These are phyloP conservation scores for Ischnura elegans DNA, from an alignment of 2,888 invertebrate species.

Conservation along the genomic window DNA sequence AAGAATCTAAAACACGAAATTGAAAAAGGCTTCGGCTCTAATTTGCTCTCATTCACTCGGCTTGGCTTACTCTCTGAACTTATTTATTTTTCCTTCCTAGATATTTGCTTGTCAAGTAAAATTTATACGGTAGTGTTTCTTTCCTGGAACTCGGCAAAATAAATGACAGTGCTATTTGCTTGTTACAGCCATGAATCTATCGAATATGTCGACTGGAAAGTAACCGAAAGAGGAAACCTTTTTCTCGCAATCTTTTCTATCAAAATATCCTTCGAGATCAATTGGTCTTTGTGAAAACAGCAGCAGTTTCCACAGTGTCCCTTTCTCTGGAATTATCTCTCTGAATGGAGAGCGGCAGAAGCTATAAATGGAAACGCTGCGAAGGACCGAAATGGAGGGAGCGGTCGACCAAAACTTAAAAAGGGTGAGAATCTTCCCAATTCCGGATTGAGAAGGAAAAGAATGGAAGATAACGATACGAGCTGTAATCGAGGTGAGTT, in stretches of 20 bases:
- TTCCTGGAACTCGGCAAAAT: too few relatives aligned
- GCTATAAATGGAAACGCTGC: not conserved
- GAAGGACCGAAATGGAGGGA: too few relatives aligned
- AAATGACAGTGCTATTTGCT: too few relatives aligned
- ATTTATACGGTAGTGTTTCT: too few relatives aligned
- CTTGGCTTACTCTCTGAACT: too few relatives aligned
- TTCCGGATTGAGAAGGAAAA: not conserved
- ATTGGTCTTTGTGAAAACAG: not conserved
- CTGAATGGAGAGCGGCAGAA: not conserved
- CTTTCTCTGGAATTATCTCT: not conserved
- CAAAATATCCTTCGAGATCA: not conserved
- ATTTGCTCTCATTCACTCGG: too few relatives aligned
- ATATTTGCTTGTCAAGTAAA: too few relatives aligned
- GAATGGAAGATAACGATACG: not conserved
- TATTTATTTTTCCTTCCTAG: too few relatives aligned
- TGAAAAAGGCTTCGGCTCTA: too few relatives aligned
- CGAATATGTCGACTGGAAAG: not conserved
- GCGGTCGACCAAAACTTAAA: not conserved
- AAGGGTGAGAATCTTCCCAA: not conserved
- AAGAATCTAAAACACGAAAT: too few relatives aligned
- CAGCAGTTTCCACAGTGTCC: not conserved
- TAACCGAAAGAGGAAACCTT: not conserved
- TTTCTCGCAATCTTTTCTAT: not conserved
- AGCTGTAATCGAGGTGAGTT: not conserved
- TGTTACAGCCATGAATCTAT: not conserved